Conservation (phyloP, 1,140 invertebrate genomes). For the Samia ricini region DNA sequence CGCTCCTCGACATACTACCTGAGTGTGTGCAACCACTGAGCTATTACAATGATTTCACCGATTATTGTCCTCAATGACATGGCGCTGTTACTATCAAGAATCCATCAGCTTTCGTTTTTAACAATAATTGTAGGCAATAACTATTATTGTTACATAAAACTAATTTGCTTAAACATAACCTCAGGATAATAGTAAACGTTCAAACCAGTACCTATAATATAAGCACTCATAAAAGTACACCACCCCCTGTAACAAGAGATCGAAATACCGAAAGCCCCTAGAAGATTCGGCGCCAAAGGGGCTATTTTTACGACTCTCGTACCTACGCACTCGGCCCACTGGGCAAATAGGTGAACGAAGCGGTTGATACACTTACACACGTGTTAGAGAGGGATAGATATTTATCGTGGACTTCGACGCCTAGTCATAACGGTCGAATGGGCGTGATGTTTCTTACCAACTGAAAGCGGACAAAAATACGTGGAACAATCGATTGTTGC, state of each 20-base stretch:
- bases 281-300: constrained; percentile 73
- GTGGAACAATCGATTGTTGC: constrained; percentile 67
- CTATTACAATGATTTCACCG: too few relatives aligned
- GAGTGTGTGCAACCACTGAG: too few relatives aligned
- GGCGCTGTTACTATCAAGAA: too few relatives aligned
- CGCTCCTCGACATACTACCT: too few relatives aligned
- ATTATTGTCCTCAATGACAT: too few relatives aligned
- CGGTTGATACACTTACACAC: constrained; percentile 49
- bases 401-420: constrained; percentile 62
- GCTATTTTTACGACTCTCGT: constrained; percentile 75
- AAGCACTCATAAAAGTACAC: constrained; percentile 35
- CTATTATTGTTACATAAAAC: background rate
- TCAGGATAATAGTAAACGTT: background rate
- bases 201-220: constrained; percentile 34
- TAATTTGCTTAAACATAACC: background rate
- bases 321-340: constrained; percentile 66
- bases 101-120: too few relatives aligned
- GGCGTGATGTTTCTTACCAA: constrained; percentile 76
- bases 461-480: constrained; percentile 74
- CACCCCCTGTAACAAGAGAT: constrained; percentile 56
- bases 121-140: too few relatives aligned
- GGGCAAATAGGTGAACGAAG: constrained; percentile 63
- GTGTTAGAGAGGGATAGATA: constrained; percentile 62
- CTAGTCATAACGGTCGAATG: constrained; percentile 77
- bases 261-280: constrained; percentile 60